Percentiles rank a stretch among this genome's conserved stretches.
Conservation (phyloP, 2,113 vertebrate genomes). For the Cisticola juncidis region DNA sequence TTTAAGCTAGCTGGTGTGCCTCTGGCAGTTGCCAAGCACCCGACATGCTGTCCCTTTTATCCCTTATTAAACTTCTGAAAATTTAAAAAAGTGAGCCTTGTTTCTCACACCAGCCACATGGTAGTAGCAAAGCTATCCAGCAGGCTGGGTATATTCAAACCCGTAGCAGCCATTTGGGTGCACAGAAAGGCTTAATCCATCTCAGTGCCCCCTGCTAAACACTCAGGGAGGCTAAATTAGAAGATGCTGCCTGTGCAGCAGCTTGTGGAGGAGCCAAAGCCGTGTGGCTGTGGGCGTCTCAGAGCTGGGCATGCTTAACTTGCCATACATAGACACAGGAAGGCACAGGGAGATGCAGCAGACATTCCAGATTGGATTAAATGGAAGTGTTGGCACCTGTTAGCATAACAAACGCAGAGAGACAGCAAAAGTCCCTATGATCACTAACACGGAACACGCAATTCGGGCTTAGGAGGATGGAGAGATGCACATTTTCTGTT, state of each 20-base stretch:
- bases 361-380: constrained; percentile 39
- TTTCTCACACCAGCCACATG: background rate
- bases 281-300: background rate
- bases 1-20: background rate
- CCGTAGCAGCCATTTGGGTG: background rate
- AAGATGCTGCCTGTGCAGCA: background rate
- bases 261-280: background rate
- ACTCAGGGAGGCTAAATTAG: background rate
- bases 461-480: background rate
- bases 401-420: background rate
- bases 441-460: background rate
- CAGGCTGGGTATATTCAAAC: background rate
- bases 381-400: constrained; percentile 31
- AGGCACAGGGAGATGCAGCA: background rate
- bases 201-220: background rate
- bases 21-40: background rate
- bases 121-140: background rate
- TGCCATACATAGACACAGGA: background rate
- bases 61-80: background rate
- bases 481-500: background rate
- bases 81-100: background rate
- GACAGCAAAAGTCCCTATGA: background rate
- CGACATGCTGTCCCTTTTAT: background rate
- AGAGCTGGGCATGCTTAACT: background rate
- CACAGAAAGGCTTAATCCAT: background rate